A percentile compares a stretch with the other conserved stretches of the same genome.
Conservation (phyloP, 2,888 invertebrate species). For the Netelia fuscicornis region DNA sequence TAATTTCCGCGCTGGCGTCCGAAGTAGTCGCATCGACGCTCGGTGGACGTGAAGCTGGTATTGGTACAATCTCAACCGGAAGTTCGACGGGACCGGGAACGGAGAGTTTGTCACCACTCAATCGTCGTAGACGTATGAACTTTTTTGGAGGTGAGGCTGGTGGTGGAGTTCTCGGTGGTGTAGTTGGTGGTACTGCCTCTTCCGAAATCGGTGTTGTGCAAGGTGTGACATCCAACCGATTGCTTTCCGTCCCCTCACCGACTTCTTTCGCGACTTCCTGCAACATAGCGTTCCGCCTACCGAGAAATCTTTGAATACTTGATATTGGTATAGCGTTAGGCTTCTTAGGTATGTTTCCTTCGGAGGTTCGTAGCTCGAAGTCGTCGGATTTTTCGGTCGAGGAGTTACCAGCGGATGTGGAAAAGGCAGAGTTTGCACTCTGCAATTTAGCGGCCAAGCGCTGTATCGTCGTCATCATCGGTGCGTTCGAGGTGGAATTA, state of each 20-base stretch:
- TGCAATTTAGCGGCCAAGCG: slow-evolving; percentile 82
- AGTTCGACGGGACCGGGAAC: slow-evolving; percentile 57
- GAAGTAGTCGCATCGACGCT: slow-evolving; percentile 55
- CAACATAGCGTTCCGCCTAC: slow-evolving; percentile 58
- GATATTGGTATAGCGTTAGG: slow-evolving; percentile 73
- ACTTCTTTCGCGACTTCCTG: slow-evolving; percentile 73
- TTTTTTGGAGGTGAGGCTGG: slow-evolving; percentile 73
- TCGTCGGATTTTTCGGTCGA: slow-evolving; percentile 30
- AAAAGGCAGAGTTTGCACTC: slow-evolving; percentile 73
- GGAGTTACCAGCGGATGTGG: slow-evolving; percentile 23
- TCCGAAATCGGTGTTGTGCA: slow-evolving; percentile 47
- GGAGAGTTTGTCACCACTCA: slow-evolving; percentile 85
- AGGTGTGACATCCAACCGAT: slow-evolving; percentile 15
- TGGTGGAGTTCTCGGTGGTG: not conserved
- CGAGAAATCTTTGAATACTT: slow-evolving; percentile 65
- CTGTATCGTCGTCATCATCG: slow-evolving; percentile 82
- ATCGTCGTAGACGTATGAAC: slow-evolving; percentile 84
- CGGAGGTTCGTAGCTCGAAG: slow-evolving; percentile 25
- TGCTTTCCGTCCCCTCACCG: slow-evolving; percentile 31
- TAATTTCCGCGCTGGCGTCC: slow-evolving; percentile 27
- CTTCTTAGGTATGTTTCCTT: slow-evolving; percentile 69
- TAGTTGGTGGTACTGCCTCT: not conserved
- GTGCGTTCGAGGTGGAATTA: slow-evolving; percentile 75
- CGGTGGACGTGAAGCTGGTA: slow-evolving; percentile 14
- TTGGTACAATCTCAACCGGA: slow-evolving; percentile 29